Evolutionary conservation across 2,888 invertebrate genomes (phyloP).

Genomic region (Tetragnatha montana): DNA sequence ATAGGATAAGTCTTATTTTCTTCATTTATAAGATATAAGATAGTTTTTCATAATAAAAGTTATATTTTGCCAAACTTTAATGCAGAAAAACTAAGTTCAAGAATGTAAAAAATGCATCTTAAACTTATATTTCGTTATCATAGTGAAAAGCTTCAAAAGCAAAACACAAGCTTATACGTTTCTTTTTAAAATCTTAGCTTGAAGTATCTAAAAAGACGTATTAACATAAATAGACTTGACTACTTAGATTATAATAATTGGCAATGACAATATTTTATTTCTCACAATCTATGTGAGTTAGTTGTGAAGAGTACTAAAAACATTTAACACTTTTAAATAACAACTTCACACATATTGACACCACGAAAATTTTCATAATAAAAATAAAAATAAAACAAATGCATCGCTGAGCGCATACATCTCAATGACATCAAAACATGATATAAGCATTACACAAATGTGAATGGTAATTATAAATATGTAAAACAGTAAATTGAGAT

Average conservation of each 20-base stretch:
- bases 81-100: no score
- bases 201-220: background rate
- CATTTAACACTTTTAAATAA: conserved; percentile 1
- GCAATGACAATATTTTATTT: background rate
- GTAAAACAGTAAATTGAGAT: conserved; percentile 40
- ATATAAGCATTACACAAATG: conserved; percentile 28
- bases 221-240: background rate
- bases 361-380: conserved; percentile 22
- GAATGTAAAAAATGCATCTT: no score
- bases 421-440: conserved; percentile 15
- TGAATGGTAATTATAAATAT: conserved; percentile 34
- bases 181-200: background rate
- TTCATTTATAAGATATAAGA: no score
- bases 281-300: background rate
- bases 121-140: no score
- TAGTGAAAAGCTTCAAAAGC: no score
- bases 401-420: conserved; percentile 19
- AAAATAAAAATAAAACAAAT: conserved; percentile 43
- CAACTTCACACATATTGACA: background rate
- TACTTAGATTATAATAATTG: background rate
- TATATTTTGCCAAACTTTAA: no score
- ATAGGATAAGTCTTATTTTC: no score
- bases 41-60: no score
- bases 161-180: no score
- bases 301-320: background rate